Conservation (phyloP, 1,140 invertebrate species). For the Diorhabda carinulata region DNA sequence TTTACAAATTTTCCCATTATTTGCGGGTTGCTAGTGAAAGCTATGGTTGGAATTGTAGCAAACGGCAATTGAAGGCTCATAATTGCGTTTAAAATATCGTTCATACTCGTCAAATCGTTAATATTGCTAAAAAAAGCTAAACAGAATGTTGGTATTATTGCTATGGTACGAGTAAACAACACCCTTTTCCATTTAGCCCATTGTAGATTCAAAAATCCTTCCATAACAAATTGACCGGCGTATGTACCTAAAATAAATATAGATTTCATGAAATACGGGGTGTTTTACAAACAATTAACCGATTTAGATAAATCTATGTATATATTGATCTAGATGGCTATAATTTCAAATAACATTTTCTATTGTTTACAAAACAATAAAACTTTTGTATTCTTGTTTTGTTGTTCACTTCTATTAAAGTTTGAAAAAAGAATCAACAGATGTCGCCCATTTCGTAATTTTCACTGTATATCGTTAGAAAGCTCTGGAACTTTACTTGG, state of each 20-base stretch:
- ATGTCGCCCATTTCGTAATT: too few species aligned
- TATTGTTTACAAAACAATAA: too few species aligned
- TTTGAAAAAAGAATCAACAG: too few species aligned
- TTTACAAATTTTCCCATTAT: slow-evolving; percentile 87
- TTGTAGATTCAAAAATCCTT: slow-evolving; percentile 84
- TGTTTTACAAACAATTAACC: too few species aligned
- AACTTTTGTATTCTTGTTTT: too few species aligned
- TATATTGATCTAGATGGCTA: background rate
- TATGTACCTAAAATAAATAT: slow-evolving; percentile 53
- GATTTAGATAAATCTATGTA: too few species aligned
- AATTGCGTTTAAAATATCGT: slow-evolving; percentile 85
- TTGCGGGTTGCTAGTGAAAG: slow-evolving; percentile 75
- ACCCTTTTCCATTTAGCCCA: slow-evolving; percentile 90
- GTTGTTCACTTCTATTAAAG: too few species aligned
- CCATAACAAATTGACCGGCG: slow-evolving; percentile 76
- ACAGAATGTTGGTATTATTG: slow-evolving; percentile 84
- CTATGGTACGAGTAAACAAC: slow-evolving; percentile 79
- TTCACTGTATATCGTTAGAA: too few species aligned
- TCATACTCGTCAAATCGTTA: slow-evolving; percentile 77
- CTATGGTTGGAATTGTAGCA: slow-evolving; percentile 81
- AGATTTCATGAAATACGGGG: too few species aligned
- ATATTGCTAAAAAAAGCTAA: slow-evolving; percentile 74
- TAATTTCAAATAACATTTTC: background rate
- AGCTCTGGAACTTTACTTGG: too few species aligned
- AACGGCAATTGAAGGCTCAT: slow-evolving; percentile 86